Evolutionary conservation across 2,797 vertebrate species (phyloP), one percentile per base, ranked within the genome.

Genomic region (Melanotaenia trifasciata): DNA sequence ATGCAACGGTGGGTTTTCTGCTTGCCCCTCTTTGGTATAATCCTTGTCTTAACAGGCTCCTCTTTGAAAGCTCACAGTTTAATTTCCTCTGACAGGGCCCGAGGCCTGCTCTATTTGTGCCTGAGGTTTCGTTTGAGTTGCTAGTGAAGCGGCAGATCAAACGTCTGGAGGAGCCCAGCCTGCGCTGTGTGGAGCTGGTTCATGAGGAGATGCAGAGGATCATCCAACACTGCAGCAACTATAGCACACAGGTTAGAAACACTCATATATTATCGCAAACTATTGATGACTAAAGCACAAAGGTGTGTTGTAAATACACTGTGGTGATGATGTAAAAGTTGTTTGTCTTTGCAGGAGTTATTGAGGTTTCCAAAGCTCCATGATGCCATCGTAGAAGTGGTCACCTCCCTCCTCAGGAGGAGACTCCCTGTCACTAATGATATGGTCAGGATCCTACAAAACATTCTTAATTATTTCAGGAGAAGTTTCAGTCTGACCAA

Each of bases 181-280:
- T 99, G 59, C 96, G 98, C 56, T 99, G 98, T 18, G 98, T 99
- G 84, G 98, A 99, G 84, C 94, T 99, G 62, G 98, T 99, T 74
- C 98, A 99, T 0, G 98, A 99, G 84, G 98, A 99, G 92, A 99
- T 99, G 97, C 98, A 99, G 85, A 94, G 98, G 90, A 99, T 99
- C 79, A 99, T 99, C 84, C 98, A 99, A 78, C 98, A 99, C 50
- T 99, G 97, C 89, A 95, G 94, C 81, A 95, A 93, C 84, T 95
- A 95, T 81, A 95, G 94, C 82, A 95, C 94, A 1, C 94, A 95
- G 91, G 94, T 92, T 43, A 66, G 36, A 53, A 22, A 57, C 13
- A 5, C 16, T 13, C 10, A 18, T 11, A 51, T 56, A 16, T 9
- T 22, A 30, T 32, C 5, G 2, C 1, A 68, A 11, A 57, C 14